Base-by-base conservation (phyloP, 2,113 vertebrate genomes). In the Sapajus apella region DNA sequence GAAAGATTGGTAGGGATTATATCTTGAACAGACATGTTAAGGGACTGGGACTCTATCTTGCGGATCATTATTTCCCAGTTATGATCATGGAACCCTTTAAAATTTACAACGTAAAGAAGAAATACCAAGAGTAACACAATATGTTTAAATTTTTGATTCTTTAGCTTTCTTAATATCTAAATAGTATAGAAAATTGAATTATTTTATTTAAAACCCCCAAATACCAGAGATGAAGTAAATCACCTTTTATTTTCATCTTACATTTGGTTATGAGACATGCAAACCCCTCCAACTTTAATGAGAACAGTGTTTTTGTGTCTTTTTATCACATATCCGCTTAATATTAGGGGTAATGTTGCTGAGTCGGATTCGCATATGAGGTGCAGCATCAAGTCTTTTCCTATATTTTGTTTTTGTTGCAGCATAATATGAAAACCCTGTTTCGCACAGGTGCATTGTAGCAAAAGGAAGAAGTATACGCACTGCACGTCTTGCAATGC, bases 321-420 rank as follows among this genome's bases (percentile, higher is more conserved):
- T 98, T 97, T 97, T 98, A 94, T 97, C 94, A 77, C 96, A 97
- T 96, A 97, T 97, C 37, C 92, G 70, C 81, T 97, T 98, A 97
- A 96, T 98, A 95, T 97, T 97, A 75, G 97, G 97, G 88, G 84
- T 96, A 58, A 97, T 98, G 30, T 96, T 98, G 95, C 96, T 98
- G 85, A 98, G 96, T 82, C 94, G 80, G 90, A 97, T 97, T 56
- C 92, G 80, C 96, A 98, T 97, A 68, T 97, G 96, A 97, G 97
- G 95, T 14, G 93, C 96, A 91, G 97, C 96, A 97, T 97, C 94
- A 85, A 98, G 97, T 95, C 95, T 97, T 93, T 96, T 98, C 64
- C 97, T 97, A 1, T 98, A 97, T 95, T 98, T 98, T 3, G 96
- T 97, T 97, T 98, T 97, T 90, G 97, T 97, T 93, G 96, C 97